Evolutionary conservation across 2,113 vertebrate species (phyloP).

Genomic region (Rattus norvegicus): DNA sequence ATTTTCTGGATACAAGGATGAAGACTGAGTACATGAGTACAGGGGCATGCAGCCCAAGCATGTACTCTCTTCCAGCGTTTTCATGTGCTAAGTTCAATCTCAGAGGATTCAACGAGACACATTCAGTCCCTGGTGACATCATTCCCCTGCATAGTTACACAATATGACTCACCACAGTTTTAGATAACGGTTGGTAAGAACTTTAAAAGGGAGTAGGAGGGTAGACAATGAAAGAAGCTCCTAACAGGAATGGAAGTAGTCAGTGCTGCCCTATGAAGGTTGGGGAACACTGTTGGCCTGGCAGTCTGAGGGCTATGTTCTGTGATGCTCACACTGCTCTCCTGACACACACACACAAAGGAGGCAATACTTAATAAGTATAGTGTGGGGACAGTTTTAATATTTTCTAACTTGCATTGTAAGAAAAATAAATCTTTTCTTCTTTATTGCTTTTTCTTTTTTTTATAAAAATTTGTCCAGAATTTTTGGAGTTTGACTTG

Average conservation of each 20-base stretch:
- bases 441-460: not conserved
- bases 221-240: not conserved
- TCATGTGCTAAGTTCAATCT: not conserved
- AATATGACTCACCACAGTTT: conserved; percentile 26
- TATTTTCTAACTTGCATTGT: not conserved
- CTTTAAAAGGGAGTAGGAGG: not conserved
- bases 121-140: conserved; percentile 6
- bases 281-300: not conserved
- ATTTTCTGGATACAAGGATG: not conserved
- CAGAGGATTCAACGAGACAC: not conserved
- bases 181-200: not conserved
- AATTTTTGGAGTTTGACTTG: not conserved
- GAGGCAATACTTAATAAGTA: not conserved
- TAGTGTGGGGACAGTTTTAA: not conserved
- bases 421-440: not conserved
- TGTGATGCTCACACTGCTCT: not conserved
- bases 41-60: not conserved
- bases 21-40: not conserved
- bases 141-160: not conserved
- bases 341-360: not conserved
- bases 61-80: not conserved
- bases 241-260: not conserved
- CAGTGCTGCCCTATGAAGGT: not conserved
- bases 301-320: not conserved
- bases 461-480: not conserved